phyloP scores from a whole-genome alignment of 2,888 invertebrate genomes.

The Lamellibrachia satsuma region DNA sequence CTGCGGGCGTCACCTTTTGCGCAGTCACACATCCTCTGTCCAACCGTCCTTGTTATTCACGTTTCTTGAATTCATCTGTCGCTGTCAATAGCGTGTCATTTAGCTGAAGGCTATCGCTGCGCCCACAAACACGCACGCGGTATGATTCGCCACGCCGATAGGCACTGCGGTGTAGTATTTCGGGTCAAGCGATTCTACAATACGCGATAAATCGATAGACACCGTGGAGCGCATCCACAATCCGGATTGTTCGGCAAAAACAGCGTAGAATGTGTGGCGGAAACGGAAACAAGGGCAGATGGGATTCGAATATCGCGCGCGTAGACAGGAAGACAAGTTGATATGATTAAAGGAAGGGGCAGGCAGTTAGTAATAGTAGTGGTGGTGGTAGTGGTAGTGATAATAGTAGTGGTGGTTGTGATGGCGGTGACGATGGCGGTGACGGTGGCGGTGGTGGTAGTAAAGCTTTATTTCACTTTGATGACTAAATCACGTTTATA shows the following conservation, averaged over 20 bases:
- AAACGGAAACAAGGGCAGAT: too few species aligned
- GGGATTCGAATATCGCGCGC: too few species aligned
- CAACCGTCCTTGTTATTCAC: background rate
- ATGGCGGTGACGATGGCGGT: too few species aligned
- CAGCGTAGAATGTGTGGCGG: too few species aligned
- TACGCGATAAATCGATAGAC: constrained; percentile 5
- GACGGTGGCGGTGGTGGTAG: too few species aligned
- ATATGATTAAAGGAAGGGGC: background rate
- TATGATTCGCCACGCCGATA: background rate
- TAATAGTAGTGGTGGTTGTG: too few species aligned
- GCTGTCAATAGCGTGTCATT: background rate
- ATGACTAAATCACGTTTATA: too few species aligned
- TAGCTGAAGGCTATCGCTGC: background rate
- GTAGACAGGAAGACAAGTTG: background rate
- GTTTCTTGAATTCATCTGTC: background rate
- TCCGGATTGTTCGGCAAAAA: background rate
- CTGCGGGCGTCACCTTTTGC: background rate
- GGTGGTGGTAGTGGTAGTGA: too few species aligned
- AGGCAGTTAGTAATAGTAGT: background rate
- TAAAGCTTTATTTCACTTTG: too few species aligned
- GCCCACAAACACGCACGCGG: background rate
- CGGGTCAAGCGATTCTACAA: constrained; percentile 8
- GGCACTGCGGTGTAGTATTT: background rate
- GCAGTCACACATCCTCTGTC: background rate
- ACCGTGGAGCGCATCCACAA: background rate